Conservation (phyloP, 2,113 vertebrate species). For the Athene cunicularia region DNA sequence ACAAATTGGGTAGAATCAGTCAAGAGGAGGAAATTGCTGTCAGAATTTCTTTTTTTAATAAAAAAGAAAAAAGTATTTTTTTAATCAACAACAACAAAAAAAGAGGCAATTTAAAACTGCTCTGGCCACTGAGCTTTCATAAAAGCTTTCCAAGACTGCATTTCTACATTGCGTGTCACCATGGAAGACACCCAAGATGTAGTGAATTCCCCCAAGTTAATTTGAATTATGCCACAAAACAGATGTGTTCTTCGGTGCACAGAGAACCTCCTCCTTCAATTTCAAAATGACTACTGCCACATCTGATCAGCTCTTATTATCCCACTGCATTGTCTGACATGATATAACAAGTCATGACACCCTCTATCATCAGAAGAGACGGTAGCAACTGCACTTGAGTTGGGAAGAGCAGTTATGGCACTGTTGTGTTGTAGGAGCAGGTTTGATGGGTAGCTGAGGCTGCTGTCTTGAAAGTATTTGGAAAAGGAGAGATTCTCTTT, state of each 20-base stretch:
- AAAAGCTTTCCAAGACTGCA: not conserved
- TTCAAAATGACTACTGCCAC: conserved; percentile 37
- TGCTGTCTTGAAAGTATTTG: not conserved
- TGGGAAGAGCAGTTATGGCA: not conserved
- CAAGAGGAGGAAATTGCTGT: not conserved
- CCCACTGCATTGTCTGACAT: not conserved
- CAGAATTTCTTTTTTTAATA: not conserved
- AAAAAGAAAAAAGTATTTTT: not conserved
- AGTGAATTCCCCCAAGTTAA: conserved; percentile 23
- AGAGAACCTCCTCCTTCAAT: conserved; percentile 35
- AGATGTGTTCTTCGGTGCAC: conserved; percentile 77
- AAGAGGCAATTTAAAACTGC: not conserved
- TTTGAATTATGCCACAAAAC: conserved; percentile 76
- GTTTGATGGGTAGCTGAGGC: not conserved
- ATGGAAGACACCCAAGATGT: not conserved
- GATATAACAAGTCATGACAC: conserved; percentile 46
- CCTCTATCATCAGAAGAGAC: not conserved
- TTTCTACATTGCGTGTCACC: conserved; percentile 27
- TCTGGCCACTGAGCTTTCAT: not conserved
- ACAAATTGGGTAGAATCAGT: not conserved
- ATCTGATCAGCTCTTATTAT: conserved; percentile 48
- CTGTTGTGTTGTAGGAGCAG: not conserved
- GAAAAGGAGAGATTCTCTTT: not conserved
- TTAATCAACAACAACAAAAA: not conserved
- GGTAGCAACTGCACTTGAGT: fast-evolving